Conservation (phyloP, 2,888 invertebrate genomes). For the Sphaerophoria taeniata region DNA sequence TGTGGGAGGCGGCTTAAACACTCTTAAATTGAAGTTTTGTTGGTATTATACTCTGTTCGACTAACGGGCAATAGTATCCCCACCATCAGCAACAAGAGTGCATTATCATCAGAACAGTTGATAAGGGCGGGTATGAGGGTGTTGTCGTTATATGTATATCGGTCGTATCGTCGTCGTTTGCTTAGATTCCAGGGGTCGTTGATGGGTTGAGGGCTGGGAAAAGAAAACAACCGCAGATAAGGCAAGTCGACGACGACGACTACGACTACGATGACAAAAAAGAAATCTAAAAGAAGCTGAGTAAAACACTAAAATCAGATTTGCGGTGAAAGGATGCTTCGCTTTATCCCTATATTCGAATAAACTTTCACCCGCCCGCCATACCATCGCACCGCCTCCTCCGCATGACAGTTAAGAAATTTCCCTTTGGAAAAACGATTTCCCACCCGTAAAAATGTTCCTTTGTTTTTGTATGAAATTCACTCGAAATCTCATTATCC, state of each 20-base stretch:
- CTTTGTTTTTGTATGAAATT: constrained; percentile 69
- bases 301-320: constrained; percentile 70
- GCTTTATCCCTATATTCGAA: neutral
- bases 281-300: constrained; percentile 14
- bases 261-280: neutral
- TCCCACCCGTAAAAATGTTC: constrained; percentile 66
- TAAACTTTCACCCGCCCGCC: constrained; percentile 3
- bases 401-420: constrained; percentile 51
- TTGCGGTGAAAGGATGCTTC: constrained; percentile 71
- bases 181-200: neutral
- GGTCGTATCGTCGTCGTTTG: no score
- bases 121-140: neutral
- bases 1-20: constrained; percentile 65
- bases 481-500: constrained; percentile 73
- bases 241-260: neutral
- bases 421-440: constrained; percentile 68
- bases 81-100: constrained; percentile 60
- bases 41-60: constrained; percentile 9
- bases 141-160: neutral
- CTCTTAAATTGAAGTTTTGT: constrained; percentile 66
- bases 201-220: neutral
- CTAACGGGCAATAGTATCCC: constrained; percentile 12
- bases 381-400: no score
- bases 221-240: constrained; percentile 55
- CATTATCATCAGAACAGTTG: constrained; percentile 59